Percentiles rank a stretch among this genome's conserved stretches.
Conservation (phyloP, 2,888 invertebrate species). For the Drosophila formosana region DNA sequence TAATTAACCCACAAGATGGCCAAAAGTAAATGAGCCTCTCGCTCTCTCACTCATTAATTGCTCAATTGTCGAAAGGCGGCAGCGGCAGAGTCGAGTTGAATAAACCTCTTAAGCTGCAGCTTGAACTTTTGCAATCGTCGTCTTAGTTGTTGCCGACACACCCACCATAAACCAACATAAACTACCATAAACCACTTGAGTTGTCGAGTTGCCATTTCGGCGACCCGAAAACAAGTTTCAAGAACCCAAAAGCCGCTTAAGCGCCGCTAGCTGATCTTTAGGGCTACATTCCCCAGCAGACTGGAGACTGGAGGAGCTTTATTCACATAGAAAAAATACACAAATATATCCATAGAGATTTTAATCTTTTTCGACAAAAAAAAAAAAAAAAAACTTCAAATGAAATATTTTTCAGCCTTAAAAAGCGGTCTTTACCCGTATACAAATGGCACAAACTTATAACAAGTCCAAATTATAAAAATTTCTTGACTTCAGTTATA, state of each 20-base stretch:
- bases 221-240: conserved; percentile 47
- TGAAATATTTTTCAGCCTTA: neutral
- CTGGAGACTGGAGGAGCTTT: neutral
- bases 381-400: neutral
- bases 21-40: conserved; percentile 46
- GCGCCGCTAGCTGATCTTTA: conserved; percentile 35
- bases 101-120: conserved; percentile 46
- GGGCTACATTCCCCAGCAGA: conserved; percentile 8
- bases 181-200: conserved; percentile 36
- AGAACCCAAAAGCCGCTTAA: conserved; percentile 44
- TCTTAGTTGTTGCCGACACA: conserved; percentile 36
- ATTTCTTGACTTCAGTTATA: no score
- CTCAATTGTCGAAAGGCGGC: conserved; percentile 61
- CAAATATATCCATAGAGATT: neutral
- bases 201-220: conserved; percentile 48
- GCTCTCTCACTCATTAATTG: conserved; percentile 63
- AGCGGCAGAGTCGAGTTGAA: conserved; percentile 49
- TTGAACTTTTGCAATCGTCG: conserved; percentile 52
- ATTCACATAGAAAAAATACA: neutral
- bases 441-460: no score
- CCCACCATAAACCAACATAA: conserved; percentile 39
- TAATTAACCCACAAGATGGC: conserved; percentile 51
- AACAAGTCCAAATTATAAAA: no score
- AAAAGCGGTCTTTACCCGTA: neutral
- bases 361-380: neutral